These are phyloP conservation scores for Agrochola circellaris DNA, from an alignment of 2,888 invertebrate genomes.

Conservation along the genomic window DNA sequence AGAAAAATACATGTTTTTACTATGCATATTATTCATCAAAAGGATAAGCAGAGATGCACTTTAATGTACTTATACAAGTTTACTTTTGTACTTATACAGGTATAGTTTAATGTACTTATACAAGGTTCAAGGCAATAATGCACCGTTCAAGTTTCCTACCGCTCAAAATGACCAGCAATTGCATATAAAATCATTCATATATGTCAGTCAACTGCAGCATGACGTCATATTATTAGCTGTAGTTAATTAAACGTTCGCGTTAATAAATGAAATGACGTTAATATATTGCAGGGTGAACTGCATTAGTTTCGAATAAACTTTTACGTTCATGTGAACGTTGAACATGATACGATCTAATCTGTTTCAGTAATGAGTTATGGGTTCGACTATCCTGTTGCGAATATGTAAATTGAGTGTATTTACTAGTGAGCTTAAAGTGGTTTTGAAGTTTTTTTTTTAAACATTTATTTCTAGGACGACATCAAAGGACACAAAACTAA, in stretches of 20 bases:
- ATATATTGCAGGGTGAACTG: slow-evolving; percentile 48
- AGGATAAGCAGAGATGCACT: background rate
- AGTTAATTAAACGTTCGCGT: slow-evolving; percentile 30
- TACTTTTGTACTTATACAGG: background rate
- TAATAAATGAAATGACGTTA: slow-evolving; percentile 59
- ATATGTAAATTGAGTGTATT: slow-evolving; percentile 34
- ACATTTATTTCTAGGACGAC: background rate
- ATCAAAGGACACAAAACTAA: background rate
- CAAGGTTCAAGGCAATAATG: background rate
- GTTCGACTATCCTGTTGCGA: slow-evolving; percentile 43
- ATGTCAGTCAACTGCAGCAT: slow-evolving; percentile 37
- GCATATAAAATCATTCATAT: slow-evolving; percentile 31
- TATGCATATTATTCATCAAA: background rate
- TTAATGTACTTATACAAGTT: background rate
- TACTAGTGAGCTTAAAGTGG: background rate
- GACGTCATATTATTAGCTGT: slow-evolving; percentile 50
- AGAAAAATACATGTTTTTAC: background rate
- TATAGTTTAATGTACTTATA: background rate
- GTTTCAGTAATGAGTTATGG: slow-evolving; percentile 55
- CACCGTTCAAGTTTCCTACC: background rate
- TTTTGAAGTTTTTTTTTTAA: background rate
- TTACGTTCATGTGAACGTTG: slow-evolving; percentile 49
- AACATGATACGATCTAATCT: slow-evolving; percentile 58
- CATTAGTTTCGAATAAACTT: slow-evolving; percentile 57
- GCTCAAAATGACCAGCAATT: slow-evolving; percentile 14